Conservation (phyloP, 2,797 vertebrate species). For the Dryobates pubescens region DNA sequence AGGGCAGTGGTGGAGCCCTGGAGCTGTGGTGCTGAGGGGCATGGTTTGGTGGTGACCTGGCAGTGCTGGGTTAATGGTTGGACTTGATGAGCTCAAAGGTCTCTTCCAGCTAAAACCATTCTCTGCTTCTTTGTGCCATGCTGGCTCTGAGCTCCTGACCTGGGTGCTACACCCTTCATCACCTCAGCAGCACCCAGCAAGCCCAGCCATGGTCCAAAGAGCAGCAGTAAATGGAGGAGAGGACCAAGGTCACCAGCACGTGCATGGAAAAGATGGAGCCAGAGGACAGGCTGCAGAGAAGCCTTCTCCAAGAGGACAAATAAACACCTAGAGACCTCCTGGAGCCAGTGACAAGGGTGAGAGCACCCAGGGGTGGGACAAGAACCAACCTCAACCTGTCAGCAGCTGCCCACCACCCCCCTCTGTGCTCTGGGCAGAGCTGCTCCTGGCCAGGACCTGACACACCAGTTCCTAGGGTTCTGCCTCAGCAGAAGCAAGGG, state of each 20-base stretch:
- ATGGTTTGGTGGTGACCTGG: no score
- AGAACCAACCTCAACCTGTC: no score
- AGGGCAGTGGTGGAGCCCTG: no score
- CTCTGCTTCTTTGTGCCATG: no score
- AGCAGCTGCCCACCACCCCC: not conserved
- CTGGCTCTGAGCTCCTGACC: not conserved
- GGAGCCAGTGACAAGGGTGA: not conserved
- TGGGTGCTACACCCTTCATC: not conserved
- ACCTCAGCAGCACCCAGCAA: rapidly evolving
- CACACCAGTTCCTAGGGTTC: not conserved
- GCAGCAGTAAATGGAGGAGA: not conserved
- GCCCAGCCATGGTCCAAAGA: rapidly evolving
- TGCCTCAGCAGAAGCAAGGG: not conserved
- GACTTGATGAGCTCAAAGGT: no score
- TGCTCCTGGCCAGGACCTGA: not conserved
- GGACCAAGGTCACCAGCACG: not conserved
- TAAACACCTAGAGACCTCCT: not conserved
- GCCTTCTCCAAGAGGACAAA: not conserved
- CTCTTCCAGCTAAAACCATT: no score
- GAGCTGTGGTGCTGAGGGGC: no score
- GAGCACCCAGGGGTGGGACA: not conserved
- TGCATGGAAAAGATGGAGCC: not conserved
- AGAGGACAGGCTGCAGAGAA: not conserved
- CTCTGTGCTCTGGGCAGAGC: not conserved
- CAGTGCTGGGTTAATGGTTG: no score